Evolutionary conservation across 2,113 vertebrate species (phyloP), one percentile per base, ranked within the genome.

Genomic region (Anthoscopus minutus): DNA sequence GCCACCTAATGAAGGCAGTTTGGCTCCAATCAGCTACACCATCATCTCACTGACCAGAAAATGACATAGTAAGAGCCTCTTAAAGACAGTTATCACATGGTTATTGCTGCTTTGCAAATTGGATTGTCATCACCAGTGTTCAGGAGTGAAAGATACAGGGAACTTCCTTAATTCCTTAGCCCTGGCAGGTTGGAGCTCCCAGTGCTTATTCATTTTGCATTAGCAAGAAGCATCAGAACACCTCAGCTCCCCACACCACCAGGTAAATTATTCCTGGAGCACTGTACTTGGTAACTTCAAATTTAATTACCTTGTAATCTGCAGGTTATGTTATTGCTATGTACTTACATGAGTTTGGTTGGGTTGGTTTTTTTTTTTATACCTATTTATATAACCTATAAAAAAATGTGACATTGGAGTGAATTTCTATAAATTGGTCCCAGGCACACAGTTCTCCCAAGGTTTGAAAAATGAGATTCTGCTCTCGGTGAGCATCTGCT

Each of bases 251-350:
- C 65, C 71, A 83, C 89, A 89, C 69, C 45, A 66, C 53, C 7
- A 97, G 89, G 73, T 95, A 94, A 97, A 97, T 98, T 97, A 96
- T 94, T 97, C 82, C 91, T 96, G 81, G 67, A 97, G 73, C 78
- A 93, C 65, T 90, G 77, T 74, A 74, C 90, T 97, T 94, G 92
- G 84, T 96, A 94, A 91, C 82, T 94, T 96, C 96, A 93, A 58
- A 76, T 96, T 97, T 97, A 97, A 97, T 98, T 97, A 96, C 88
- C 93, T 95, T 97, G 86, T 95, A 97, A 97, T 96, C 96, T 94
- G 38, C 73, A 69, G 94, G 93, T 95, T 38, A 13, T 94, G 88
- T 95, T 96, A 94, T 95, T 97, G 87, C 92, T 88, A 93, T 70
- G 86, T 94, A 93, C 89, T 93, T 96, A 96, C 93, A 89, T 8